phyloP scores from a whole-genome alignment of 2,888 invertebrate species.

The Eupsilia transversa region DNA sequence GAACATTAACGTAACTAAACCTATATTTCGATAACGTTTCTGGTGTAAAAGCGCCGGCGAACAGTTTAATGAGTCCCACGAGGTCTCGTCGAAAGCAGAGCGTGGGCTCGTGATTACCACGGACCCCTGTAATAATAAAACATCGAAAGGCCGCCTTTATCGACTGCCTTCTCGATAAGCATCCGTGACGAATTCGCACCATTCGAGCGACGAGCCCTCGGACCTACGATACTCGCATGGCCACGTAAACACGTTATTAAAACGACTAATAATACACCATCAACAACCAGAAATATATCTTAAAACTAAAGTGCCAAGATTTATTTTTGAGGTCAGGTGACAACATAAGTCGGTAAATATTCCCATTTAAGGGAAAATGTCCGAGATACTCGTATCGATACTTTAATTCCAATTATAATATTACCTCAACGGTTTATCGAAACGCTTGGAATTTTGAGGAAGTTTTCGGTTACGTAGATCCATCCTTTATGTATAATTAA shows the following conservation, averaged over 20 bases:
- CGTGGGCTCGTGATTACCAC: slow-evolving; percentile 81
- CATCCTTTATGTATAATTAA: slow-evolving; percentile 29
- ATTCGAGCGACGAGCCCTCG: slow-evolving; percentile 71
- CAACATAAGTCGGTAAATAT: slow-evolving; percentile 47
- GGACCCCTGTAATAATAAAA: slow-evolving; percentile 87
- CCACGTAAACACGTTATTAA: slow-evolving; percentile 59
- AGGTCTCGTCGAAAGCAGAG: slow-evolving; percentile 81
- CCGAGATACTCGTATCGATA: slow-evolving; percentile 85
- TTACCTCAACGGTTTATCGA: slow-evolving; percentile 76
- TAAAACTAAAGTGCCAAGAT: slow-evolving; percentile 48
- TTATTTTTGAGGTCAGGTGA: slow-evolving; percentile 42
- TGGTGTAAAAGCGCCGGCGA: slow-evolving; percentile 43
- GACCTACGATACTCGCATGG: slow-evolving; percentile 59
- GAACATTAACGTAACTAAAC: slow-evolving; percentile 49
- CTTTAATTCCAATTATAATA: slow-evolving; percentile 86
- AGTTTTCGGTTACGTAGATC: slow-evolving; percentile 60
- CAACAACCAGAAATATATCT: slow-evolving; percentile 59
- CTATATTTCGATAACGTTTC: slow-evolving; percentile 48
- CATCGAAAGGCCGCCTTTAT: slow-evolving; percentile 88
- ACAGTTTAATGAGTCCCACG: slow-evolving; percentile 76
- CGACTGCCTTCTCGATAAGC: slow-evolving; percentile 88
- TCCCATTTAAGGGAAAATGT: slow-evolving; percentile 72
- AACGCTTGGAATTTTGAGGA: slow-evolving; percentile 72
- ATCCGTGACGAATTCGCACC: slow-evolving; percentile 90
- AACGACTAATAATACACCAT: slow-evolving; percentile 57